A percentile compares a stretch with the other conserved stretches of the same genome.
Evolutionary conservation across 2,113 vertebrate species (phyloP).

Genomic region (Toxotes chatareus): DNA sequence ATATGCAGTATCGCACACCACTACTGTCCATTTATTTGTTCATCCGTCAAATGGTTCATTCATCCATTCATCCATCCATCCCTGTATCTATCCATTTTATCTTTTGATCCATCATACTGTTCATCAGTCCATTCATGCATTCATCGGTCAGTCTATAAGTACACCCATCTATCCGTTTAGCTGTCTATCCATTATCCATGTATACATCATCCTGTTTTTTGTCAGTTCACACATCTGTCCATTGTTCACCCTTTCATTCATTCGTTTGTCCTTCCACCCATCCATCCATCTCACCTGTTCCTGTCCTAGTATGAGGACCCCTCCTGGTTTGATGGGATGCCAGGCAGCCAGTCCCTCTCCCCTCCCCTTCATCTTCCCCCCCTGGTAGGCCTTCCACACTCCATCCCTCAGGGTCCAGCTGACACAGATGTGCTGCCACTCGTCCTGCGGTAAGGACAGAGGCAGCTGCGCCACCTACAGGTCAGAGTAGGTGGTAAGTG

Average conservation of each 20-base stretch:
- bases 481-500: neutral
- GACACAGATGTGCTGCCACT: constrained; percentile 95
- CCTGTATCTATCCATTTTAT: neutral
- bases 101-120: neutral
- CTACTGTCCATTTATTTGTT: neutral
- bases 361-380: constrained; percentile 88
- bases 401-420: constrained; percentile 96
- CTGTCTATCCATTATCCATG: neutral
- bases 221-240: too few relatives aligned
- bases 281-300: constrained; percentile 88
- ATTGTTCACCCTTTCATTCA: neutral
- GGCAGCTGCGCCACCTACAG: constrained; percentile 93
- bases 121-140: neutral
- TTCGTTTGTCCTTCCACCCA: neutral
- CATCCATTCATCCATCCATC: neutral
- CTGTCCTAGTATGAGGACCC: constrained; percentile 94
- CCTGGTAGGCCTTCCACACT: constrained; percentile 91
- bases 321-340: constrained; percentile 95
- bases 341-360: constrained; percentile 95
- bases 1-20: too few relatives aligned
- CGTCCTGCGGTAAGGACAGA: constrained; percentile 88
- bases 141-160: neutral
- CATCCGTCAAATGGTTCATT: too few relatives aligned
- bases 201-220: too few relatives aligned
- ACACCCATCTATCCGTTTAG: neutral